These are phyloP conservation scores for Diabrotica virgifera DNA, from an alignment of 1,140 invertebrate genomes.

Conservation along the genomic window DNA sequence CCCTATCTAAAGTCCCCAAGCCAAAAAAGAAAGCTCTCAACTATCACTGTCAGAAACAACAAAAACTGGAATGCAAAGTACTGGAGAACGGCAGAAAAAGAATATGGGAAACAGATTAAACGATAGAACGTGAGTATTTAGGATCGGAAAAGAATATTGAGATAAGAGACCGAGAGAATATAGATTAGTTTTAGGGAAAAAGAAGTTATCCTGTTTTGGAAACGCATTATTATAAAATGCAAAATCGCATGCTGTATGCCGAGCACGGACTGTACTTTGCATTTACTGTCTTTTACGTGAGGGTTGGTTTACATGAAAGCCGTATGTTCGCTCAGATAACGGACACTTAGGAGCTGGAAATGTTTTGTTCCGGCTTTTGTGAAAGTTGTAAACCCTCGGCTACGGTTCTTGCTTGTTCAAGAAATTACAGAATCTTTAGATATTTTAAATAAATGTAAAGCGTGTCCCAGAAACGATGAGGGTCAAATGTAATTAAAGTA, in stretches of 20 bases:
- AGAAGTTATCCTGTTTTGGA: constrained; percentile 38
- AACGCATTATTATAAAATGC: constrained; percentile 38
- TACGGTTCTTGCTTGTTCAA: no score
- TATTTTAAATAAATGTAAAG: no score
- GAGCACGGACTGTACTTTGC: constrained; percentile 24
- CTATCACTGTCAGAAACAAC: constrained; percentile 12
- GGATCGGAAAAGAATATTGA: constrained; percentile 38
- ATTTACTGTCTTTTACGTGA: constrained; percentile 14
- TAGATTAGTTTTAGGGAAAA: constrained; percentile 32
- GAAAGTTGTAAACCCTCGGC: not conserved
- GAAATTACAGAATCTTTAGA: no score
- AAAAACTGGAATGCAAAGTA: constrained; percentile 20
- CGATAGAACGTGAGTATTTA: constrained; percentile 37
- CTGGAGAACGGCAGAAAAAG: constrained; percentile 18
- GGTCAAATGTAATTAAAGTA: no score
- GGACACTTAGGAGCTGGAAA: constrained; percentile 5
- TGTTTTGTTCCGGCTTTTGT: constrained; percentile 4
- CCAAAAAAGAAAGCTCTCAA: not conserved
- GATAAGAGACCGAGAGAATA: constrained; percentile 34
- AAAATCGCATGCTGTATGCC: constrained; percentile 27
- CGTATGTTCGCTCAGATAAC: no score
- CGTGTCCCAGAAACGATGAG: no score
- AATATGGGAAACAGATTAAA: constrained; percentile 43
- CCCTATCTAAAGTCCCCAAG: constrained; percentile 4
- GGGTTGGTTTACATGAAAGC: not conserved